Percentiles rank a stretch among this genome's conserved stretches.
These are phyloP conservation scores for Gastrophryne carolinensis DNA, from an alignment of 2,797 vertebrate genomes.

Conservation along the genomic window DNA sequence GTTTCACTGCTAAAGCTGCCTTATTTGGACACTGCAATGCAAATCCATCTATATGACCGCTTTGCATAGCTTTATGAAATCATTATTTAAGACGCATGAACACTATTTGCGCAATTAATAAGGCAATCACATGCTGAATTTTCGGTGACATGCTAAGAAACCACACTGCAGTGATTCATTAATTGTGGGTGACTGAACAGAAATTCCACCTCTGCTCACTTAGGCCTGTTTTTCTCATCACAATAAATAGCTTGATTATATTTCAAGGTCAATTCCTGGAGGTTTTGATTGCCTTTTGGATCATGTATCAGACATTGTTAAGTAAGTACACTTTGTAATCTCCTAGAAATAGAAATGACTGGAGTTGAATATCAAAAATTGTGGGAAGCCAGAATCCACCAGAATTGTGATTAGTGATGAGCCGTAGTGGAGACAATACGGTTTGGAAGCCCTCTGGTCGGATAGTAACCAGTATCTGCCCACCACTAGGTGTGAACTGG, in stretches of 20 bases:
- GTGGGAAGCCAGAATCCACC: no score
- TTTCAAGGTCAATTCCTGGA: constrained; percentile 15
- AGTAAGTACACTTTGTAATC: no score
- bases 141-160: constrained; percentile 19
- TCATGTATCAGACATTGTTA: background rate
- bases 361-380: no score
- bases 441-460: no score
- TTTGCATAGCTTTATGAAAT: background rate
- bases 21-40: background rate
- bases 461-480: no score
- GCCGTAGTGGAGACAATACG: no score
- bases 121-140: constrained; percentile 37
- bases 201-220: constrained; percentile 9
- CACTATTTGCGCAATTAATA: constrained; percentile 21
- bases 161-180: constrained; percentile 11
- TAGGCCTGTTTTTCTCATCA: constrained; percentile 2
- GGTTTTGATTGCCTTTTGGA: background rate
- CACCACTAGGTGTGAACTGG: no score
- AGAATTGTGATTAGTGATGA: no score
- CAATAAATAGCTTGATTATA: constrained; percentile 27
- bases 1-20: no score
- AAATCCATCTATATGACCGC: background rate
- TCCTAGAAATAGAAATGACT: no score
- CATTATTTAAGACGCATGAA: background rate
- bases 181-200: constrained; percentile 38